Evolutionary conservation across 2,113 vertebrate species (phyloP), one percentile per base, ranked within the genome.

Genomic region (Charadrius vociferus): DNA sequence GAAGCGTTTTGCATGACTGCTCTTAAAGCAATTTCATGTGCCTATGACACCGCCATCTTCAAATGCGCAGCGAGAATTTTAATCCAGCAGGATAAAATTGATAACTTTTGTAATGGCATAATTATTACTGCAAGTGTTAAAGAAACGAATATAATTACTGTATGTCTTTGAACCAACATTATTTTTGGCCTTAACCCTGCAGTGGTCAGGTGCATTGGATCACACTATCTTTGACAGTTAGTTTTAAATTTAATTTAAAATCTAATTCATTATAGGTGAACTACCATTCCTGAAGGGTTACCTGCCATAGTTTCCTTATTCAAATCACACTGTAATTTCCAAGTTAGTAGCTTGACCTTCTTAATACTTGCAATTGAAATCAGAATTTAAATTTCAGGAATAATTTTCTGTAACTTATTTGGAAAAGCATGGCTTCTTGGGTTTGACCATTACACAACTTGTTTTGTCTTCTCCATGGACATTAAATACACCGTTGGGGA

Each of bases 201-300:
- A 34, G 58, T 82, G 78, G 30, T 53, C 50, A 75, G 52, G 43
- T 32, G 47, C 7, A 7, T 5, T 11, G 65, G n/a, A 63, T 91
- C 80, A 81, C 41, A 59, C 13, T 12, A 36, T 30, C 37, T 68
- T 63, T 79, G 68, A 63, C 19, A 52, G 39, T 43, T 43, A 71
- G 81, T 95, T 79, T 63, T 56, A 91, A 89, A 87, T 67, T 81
- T n/a, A 47, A 6, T 95, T 83, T 83, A 67, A 87, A 70, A 53
- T n/a, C 23, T 56, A 50, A 77, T 58, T 87, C 43, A 21, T 62
- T 55, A 7, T 7, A 52, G 52, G 47, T 59, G 77, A 95, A 14
- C 61, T 78, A 9, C 47, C 15, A 36, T 49, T 88, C 65, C 78
- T 84, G 68, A 55, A 47, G 55, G 56, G 65, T 71, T 58, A 74